Evolutionary conservation across 1,140 invertebrate species (phyloP).

Genomic region (Sinonovacula constricta): DNA sequence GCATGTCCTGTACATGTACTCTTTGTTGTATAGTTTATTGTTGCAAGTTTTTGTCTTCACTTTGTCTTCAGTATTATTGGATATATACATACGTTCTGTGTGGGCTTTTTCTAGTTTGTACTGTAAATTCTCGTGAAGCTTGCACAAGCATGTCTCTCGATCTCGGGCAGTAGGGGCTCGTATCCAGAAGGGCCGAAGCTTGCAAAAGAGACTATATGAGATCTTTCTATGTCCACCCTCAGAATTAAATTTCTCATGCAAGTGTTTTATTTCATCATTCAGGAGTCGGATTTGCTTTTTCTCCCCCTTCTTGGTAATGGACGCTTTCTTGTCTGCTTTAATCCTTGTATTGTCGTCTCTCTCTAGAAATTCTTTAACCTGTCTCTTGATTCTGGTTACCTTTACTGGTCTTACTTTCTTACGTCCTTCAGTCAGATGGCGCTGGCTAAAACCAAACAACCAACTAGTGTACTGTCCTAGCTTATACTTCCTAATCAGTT

Average conservation of each 20-base stretch:
- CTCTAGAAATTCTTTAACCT: constrained; percentile 22
- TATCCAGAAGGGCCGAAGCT: constrained; percentile 16
- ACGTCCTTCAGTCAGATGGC: no score
- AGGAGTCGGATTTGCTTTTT: constrained; percentile 1
- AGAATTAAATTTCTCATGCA: background rate
- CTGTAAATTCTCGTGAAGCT: constrained; percentile 22
- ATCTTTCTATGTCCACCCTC: background rate
- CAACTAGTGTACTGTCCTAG: no score
- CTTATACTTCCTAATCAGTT: no score
- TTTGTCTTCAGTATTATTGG: background rate
- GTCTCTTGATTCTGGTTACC: background rate
- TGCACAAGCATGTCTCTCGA: constrained; percentile 24
- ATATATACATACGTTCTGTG: background rate
- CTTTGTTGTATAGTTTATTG: no score
- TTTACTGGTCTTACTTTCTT: no score
- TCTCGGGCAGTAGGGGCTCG: constrained; percentile 5
- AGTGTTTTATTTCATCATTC: background rate
- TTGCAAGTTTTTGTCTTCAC: no score
- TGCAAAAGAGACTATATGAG: constrained; percentile 16
- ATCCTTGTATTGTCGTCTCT: constrained; percentile 21
- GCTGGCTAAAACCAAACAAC: no score
- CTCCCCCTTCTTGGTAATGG: constrained; percentile 19
- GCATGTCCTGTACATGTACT: background rate
- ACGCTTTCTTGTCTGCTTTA: constrained; percentile 10
- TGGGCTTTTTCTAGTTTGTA: constrained; percentile 3